Conservation (phyloP, 2,113 vertebrate species). For the Lasiurus cinereus region DNA sequence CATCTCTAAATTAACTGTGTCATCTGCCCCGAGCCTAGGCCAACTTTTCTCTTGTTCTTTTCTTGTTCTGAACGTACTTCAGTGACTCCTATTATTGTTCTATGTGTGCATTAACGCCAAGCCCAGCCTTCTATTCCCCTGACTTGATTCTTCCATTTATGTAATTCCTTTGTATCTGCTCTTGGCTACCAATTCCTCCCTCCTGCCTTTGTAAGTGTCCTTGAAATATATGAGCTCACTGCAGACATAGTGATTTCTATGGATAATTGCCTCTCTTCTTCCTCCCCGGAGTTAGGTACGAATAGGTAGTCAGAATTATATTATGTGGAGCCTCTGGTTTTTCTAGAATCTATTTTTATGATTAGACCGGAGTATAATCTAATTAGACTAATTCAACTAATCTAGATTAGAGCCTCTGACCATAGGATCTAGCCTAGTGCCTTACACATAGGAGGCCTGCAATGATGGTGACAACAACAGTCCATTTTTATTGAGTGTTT, state of each 20-base stretch:
- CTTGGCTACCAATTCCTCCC: background rate
- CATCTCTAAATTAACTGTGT: slow-evolving; percentile 53
- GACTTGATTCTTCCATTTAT: slow-evolving; percentile 41
- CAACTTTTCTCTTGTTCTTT: background rate
- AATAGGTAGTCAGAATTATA: slow-evolving; percentile 1
- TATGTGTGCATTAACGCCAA: background rate
- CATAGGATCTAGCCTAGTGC: background rate
- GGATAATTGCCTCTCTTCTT: slow-evolving; percentile 29
- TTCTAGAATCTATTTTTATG: slow-evolving; percentile 58
- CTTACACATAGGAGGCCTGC: background rate
- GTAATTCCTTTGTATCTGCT: slow-evolving; percentile 29
- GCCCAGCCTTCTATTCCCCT: background rate
- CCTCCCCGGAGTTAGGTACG: background rate
- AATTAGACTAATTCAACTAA: background rate
- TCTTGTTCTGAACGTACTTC: background rate
- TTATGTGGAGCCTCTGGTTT: background rate
- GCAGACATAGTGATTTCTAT: slow-evolving; percentile 29
- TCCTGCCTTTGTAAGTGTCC: slow-evolving; percentile 34
- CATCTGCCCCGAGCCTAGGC: slow-evolving; percentile 44
- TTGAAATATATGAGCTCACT: slow-evolving; percentile 45
- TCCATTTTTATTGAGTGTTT: background rate
- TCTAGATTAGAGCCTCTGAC: background rate
- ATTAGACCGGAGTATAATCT: background rate
- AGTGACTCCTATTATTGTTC: background rate
- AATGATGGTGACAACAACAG: background rate